phyloP scores from a whole-genome alignment of 2,797 vertebrate genomes.

The Sebastes iracundus region DNA sequence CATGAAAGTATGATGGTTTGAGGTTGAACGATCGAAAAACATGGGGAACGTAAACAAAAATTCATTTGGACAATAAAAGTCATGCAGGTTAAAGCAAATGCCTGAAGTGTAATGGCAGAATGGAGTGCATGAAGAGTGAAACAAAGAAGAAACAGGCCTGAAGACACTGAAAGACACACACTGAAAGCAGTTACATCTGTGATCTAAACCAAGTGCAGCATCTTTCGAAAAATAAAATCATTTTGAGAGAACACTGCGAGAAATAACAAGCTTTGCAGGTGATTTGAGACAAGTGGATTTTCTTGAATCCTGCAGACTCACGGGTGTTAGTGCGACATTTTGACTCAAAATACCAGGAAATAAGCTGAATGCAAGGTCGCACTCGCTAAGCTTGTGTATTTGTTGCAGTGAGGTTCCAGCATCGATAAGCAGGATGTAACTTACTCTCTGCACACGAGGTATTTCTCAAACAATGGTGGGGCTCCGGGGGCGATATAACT shows the following conservation, averaged over 20 bases:
- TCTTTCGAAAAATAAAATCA: conserved; percentile 70
- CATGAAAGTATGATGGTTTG: conserved; percentile 2
- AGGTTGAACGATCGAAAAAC: not conserved
- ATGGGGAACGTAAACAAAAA: conserved; percentile 13
- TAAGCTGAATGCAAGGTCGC: conserved; percentile 24
- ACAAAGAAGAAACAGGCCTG: conserved; percentile 45
- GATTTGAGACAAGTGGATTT: conserved; percentile 37
- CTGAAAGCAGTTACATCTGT: conserved; percentile 69
- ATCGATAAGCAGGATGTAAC: conserved; percentile 69
- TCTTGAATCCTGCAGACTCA: conserved; percentile 30
- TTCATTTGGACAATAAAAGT: conserved; percentile 10
- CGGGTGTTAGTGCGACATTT: conserved; percentile 16
- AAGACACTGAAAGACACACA: conserved; percentile 54
- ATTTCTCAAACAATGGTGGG: conserved; percentile 66
- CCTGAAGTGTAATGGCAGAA: conserved; percentile 21
- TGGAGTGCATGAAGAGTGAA: conserved; percentile 20
- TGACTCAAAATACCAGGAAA: conserved; percentile 47
- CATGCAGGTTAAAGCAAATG: conserved; percentile 39
- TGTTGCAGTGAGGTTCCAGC: conserved; percentile 73
- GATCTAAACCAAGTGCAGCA: conserved; percentile 79
- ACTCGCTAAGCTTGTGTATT: conserved; percentile 72
- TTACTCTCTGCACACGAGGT: conserved; percentile 70
- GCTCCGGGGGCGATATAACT: not conserved
- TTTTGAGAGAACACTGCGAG: conserved; percentile 65
- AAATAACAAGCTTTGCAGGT: conserved; percentile 71